Evolutionary conservation across 1,140 invertebrate species (phyloP), one percentile per base, ranked within the genome.

Genomic region (Drosophila ohnishii): DNA sequence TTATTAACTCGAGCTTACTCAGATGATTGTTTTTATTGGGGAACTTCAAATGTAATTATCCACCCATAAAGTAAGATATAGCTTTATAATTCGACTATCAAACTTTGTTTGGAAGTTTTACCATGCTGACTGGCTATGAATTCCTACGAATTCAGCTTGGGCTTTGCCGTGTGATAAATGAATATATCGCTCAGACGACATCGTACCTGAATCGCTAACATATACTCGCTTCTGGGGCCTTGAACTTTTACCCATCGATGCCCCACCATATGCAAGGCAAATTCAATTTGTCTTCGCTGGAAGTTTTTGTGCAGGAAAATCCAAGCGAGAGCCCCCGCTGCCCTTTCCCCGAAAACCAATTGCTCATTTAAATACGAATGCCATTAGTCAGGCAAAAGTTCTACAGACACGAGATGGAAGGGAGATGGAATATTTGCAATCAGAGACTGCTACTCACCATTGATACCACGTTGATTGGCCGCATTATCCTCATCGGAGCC

Each of bases 381-480:
- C 71, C 79, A 87, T 86, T 86, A 87, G 83, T 78, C 66, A 77
- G 51, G 59, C 59, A 59, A 78, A 83, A 83, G 78, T 83, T 78
- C 72, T 56, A 62, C 79, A 78, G 58, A 57, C 45, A 64, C 19
- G 47, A 5, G 28, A 51, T 48, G 53, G 32, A 32, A 32, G 11
- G 65, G 30, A 37, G 25, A 48, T 25, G 22, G 8, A 48, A 48
- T 32, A 35, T 32, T n/a, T 44, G 53, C 19, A 39, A 45, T 28
- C 34, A 57, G 44, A 47, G 34, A 19, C n/a, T 6, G 47, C 14
- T 22, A 90, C 88, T 87, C 76, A 90, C 88, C 88, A 85, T 90
- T 90, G 75, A 73, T 78, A 79, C 75, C 61, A 72, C 65, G 88
- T 75, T 81, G 75, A 81, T 87, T 82, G 69, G 80, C 74, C 59